Evolutionary conservation across 2,888 invertebrate genomes (phyloP).

Genomic region (Reticulitermes lucifugus): DNA sequence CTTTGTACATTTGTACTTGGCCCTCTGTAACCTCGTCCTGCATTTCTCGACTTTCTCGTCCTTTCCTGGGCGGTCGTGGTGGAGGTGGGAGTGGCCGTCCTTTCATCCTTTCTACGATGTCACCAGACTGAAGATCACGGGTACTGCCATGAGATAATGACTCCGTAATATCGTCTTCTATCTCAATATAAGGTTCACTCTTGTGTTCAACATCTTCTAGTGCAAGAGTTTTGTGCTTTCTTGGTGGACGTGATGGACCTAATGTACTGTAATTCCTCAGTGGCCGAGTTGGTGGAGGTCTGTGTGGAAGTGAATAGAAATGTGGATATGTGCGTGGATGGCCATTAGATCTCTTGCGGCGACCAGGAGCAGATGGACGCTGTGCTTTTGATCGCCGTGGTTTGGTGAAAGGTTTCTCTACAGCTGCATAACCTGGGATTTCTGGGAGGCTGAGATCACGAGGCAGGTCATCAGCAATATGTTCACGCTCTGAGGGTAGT

Average conservation of each 20-base stretch:
- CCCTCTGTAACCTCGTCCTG: not conserved
- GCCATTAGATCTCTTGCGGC: conserved; percentile 62
- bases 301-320: conserved; percentile 77
- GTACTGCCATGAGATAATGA: conserved; percentile 56
- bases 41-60: conserved; percentile 58
- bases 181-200: conserved; percentile 48
- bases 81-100: conserved; percentile 88
- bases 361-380: conserved; percentile 71
- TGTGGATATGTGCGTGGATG: conserved; percentile 67
- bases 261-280: conserved; percentile 72
- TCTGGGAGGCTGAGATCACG: conserved; percentile 33
- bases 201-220: conserved; percentile 23
- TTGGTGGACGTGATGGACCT: conserved; percentile 71
- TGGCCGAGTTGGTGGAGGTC: conserved; percentile 69
- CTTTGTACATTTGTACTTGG: not conserved
- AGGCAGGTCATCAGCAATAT: conserved; percentile 59
- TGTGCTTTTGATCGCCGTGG: conserved; percentile 66
- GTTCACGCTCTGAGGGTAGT: conserved; percentile 65
- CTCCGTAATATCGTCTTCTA: conserved; percentile 44
- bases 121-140: conserved; percentile 77
- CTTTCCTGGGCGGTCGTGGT: conserved; percentile 82
- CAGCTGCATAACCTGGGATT: conserved; percentile 78
- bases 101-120: conserved; percentile 84
- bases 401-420: conserved; percentile 69
- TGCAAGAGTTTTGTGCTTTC: conserved; percentile 64